Conservation (phyloP, 2,797 vertebrate species). For the Anguilla megastoma region DNA sequence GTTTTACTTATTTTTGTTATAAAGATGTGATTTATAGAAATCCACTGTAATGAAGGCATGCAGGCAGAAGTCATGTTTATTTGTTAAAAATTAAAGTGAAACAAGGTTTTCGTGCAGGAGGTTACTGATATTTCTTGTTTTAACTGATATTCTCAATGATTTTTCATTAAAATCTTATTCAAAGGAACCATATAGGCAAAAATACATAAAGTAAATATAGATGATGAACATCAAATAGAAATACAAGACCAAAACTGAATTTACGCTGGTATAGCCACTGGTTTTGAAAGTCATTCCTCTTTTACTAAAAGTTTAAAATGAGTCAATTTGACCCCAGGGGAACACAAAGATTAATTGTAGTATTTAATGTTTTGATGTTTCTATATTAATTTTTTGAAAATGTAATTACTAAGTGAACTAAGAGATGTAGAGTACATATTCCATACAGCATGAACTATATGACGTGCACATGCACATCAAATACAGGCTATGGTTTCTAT, state of each 20-base stretch:
- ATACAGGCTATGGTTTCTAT: neutral
- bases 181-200: neutral
- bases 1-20: too few relatives aligned
- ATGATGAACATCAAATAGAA: neutral
- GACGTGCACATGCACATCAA: neutral
- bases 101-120: neutral
- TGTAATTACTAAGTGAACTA: neutral
- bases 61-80: slow-evolving; percentile 2
- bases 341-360: neutral
- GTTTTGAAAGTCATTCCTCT: neutral
- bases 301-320: neutral
- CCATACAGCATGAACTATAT: neutral
- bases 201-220: neutral
- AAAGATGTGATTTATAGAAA: too few relatives aligned
- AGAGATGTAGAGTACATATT: neutral
- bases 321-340: neutral
- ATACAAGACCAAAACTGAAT: neutral
- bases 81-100: neutral
- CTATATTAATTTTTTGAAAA: neutral
- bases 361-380: neutral
- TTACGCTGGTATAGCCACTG: neutral
- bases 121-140: too few relatives aligned
- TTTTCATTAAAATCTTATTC: neutral
- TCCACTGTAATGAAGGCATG: neutral
- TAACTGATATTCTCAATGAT: too few relatives aligned